Evolutionary conservation across 2,888 invertebrate genomes (phyloP), one percentile per base, ranked within the genome.

Genomic region (Sarcophaga carnaria): DNA sequence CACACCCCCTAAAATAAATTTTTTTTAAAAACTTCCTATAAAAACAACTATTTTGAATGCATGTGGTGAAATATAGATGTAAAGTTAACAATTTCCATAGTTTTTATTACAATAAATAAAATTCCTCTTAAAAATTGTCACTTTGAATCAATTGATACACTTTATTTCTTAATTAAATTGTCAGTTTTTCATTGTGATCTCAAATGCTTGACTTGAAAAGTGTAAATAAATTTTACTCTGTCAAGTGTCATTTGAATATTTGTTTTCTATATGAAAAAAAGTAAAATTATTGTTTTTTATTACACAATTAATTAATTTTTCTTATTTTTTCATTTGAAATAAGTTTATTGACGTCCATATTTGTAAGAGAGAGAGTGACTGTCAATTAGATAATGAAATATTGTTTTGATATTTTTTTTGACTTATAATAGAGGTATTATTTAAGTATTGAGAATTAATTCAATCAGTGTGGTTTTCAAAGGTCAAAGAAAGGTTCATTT

Each of bases 111-210:
- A 14, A 54, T 14, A 54, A 54, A 54, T 54, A 54, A 17, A 54
- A 54, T 54, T 54, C 17, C 54, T 54, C 54, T 54, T 12, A 14
- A 17, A 14, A 27, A 62, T 37, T 71, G 77, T 47, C 71, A 66
- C 25, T 64, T 77, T 14, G 47, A 66, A 54, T 81, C 76, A 76
- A 64, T 64, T 77, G 71, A 77, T 71, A 76, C 59, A 59, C 14
- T 17, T 20, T 5, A n/a, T 2, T 47, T 47, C 37, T 76, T 82
- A 49, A 70, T 82, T 77, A 27, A 82, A 82, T 71, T 64, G 22
- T 37, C 62, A 27, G 62, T 49, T 22, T 22, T 22, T 22, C 22
- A 22, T 22, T 22, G 22, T 22, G 22, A 22, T 22, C 22, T 22
- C 22, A 22, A 22, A 22, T 22, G 22, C 22, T 22, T 22, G 22